Evolutionary conservation across 1,140 invertebrate genomes (phyloP).

Genomic region (Drosophila nannoptera): DNA sequence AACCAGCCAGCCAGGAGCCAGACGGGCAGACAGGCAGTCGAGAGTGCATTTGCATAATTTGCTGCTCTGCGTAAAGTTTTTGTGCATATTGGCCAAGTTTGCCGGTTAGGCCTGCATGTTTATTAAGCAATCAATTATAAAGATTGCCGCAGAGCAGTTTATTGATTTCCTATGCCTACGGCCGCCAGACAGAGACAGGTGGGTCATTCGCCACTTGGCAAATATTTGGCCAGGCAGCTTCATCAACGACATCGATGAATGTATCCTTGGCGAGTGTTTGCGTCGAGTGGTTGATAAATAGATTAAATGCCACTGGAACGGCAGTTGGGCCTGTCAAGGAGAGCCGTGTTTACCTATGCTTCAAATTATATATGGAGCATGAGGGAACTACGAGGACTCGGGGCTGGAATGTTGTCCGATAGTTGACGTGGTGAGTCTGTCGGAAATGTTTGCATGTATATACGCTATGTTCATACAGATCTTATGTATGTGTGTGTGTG

Average conservation of each 20-base stretch:
- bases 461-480: constrained; percentile 1
- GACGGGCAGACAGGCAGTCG: constrained; percentile 25
- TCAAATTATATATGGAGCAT: background rate
- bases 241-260: constrained; percentile 26
- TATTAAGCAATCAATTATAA: constrained; percentile 72
- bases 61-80: constrained; percentile 55
- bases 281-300: constrained; percentile 70
- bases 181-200: constrained; percentile 3
- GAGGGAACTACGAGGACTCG: constrained; percentile 60
- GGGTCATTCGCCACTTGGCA: constrained; percentile 6
- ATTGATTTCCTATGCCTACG: constrained; percentile 49
- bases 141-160: constrained; percentile 19
- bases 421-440: constrained; percentile 40
- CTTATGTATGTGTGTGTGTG: constrained; percentile 3
- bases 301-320: constrained; percentile 45
- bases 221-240: constrained; percentile 45
- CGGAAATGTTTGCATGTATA: constrained; percentile 64
- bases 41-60: constrained; percentile 76
- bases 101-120: constrained; percentile 49
- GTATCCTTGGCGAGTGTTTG: constrained; percentile 28
- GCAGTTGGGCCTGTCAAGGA: constrained; percentile 45
- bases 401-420: constrained; percentile 52
- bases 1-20: background rate
- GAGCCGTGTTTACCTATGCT: constrained; percentile 54
- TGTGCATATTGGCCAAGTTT: constrained; percentile 63